Percentiles rank a stretch among this genome's conserved stretches.
These are phyloP conservation scores for Hydrolagus affinis DNA, from an alignment of 2,113 vertebrate genomes.

Conservation along the genomic window DNA sequence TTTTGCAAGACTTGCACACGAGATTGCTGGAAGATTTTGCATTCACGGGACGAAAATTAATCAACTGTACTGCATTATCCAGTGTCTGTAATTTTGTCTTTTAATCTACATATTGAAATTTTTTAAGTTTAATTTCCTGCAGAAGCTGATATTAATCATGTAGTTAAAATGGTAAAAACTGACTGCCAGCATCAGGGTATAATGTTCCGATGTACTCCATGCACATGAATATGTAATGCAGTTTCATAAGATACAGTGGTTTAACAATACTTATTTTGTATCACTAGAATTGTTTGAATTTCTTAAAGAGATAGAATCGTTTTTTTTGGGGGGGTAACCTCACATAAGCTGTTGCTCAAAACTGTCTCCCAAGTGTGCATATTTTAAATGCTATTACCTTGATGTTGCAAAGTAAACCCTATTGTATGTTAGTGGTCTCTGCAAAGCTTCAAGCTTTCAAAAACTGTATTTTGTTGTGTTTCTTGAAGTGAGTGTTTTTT, in stretches of 20 bases:
- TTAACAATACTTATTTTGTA: conserved; percentile 30
- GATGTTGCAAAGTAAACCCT: too few species aligned
- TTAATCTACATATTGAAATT: conserved; percentile 63
- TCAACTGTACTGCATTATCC: conserved; percentile 92
- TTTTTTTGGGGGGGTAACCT: background rate
- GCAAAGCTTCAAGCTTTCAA: too few species aligned
- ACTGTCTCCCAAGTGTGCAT: too few species aligned
- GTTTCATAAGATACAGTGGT: conserved; percentile 13
- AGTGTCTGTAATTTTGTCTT: conserved; percentile 56
- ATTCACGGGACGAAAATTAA: conserved; percentile 95
- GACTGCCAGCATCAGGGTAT: background rate
- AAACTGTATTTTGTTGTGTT: too few species aligned
- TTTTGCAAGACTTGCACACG: conserved; percentile 55
- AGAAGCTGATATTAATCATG: conserved; percentile 25
- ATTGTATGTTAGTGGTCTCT: too few species aligned
- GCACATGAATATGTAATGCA: conserved; percentile 25
- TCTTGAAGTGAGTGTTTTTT: too few species aligned
- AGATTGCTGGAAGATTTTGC: conserved; percentile 98
- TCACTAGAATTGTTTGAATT: conserved; percentile 9
- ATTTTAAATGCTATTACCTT: too few species aligned
- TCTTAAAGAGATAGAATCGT: conserved; percentile 15
- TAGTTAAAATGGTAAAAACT: conserved; percentile 29
- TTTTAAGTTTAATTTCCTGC: conserved; percentile 32
- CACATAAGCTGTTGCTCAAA: background rate
- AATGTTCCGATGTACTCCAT: background rate